Evolutionary conservation across 2,888 invertebrate species (phyloP).

Genomic region (Rhingia campestris): DNA sequence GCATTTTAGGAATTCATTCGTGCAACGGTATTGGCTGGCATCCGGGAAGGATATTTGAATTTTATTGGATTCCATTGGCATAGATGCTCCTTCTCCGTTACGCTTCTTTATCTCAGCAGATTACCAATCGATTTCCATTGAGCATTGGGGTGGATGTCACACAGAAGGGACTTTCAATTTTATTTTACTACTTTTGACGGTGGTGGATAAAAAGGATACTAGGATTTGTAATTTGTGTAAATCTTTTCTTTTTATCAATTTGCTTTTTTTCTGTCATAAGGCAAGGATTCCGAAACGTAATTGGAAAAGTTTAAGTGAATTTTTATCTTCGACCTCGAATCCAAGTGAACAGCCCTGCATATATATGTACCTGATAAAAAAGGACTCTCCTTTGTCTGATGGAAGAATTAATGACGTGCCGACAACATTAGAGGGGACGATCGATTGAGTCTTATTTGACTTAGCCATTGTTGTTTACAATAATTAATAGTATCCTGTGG

Average conservation of each 20-base stretch:
- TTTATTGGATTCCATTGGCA: conserved; percentile 64
- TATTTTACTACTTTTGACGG: conserved; percentile 29
- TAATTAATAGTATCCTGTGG: conserved; percentile 64
- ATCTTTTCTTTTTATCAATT: conserved; percentile 70
- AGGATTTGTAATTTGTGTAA: conserved; percentile 75
- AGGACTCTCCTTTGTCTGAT: not conserved
- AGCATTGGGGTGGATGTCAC: conserved; percentile 3
- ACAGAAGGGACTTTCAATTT: conserved; percentile 57
- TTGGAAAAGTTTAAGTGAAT: conserved; percentile 76
- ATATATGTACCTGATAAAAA: not conserved
- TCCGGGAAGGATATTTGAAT: conserved; percentile 69
- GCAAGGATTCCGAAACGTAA: conserved; percentile 71
- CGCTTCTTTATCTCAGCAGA: conserved; percentile 67
- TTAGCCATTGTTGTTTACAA: conserved; percentile 63
- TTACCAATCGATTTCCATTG: conserved; percentile 69
- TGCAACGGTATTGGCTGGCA: conserved; percentile 47
- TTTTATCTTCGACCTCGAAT: conserved; percentile 62
- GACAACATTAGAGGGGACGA: conserved; percentile 49
- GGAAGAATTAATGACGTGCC: conserved; percentile 63
- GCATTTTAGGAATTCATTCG: conserved; percentile 62
- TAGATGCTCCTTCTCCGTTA: conserved; percentile 42
- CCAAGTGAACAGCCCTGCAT: conserved; percentile 5
- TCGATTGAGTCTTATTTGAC: conserved; percentile 52
- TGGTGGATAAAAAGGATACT: conserved; percentile 48
- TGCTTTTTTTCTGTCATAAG: conserved; percentile 29